These are phyloP conservation scores for Anas georgica DNA, from an alignment of 2,797 vertebrate species.

Conservation along the genomic window DNA sequence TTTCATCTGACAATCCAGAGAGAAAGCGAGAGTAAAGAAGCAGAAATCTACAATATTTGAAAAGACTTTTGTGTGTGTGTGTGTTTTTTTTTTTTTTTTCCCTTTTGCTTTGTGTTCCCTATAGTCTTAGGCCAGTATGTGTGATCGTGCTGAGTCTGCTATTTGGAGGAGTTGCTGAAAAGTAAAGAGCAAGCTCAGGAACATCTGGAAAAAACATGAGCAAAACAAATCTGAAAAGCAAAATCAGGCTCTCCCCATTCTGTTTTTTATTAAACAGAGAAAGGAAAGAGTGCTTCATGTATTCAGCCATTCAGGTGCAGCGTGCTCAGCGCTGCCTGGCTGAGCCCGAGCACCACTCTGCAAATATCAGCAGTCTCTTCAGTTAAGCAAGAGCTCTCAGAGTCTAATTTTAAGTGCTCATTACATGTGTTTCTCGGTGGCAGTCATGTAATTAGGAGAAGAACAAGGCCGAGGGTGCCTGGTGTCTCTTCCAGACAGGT, in stretches of 20 bases:
- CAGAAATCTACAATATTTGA: not conserved
- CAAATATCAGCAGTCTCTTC: constrained; percentile 62
- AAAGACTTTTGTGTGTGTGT: not conserved
- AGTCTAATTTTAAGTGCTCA: constrained; percentile 39
- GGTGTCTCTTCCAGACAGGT: constrained; percentile 19
- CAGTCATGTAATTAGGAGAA: constrained; percentile 22
- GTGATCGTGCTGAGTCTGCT: not conserved
- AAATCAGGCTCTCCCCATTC: not conserved
- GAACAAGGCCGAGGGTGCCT: not conserved
- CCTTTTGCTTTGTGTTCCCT: not conserved
- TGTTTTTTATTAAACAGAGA: constrained; percentile 30
- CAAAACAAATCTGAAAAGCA: not conserved
- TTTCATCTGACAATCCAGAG: constrained; percentile 16
- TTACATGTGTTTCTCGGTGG: constrained; percentile 17
- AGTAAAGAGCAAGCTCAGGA: not conserved
- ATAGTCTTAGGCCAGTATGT: not conserved
- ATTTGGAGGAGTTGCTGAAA: not conserved
- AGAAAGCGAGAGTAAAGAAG: not conserved
- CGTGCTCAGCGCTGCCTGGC: not conserved
- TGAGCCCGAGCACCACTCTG: not conserved
- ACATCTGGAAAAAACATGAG: not conserved
- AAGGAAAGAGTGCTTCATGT: not conserved
- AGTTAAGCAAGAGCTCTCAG: constrained; percentile 50
- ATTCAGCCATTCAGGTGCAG: constrained; percentile 29
- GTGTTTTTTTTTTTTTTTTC: rapidly evolving